Evolutionary conservation across 2,113 vertebrate species (phyloP), one percentile per base, ranked within the genome.

Genomic region (Melanerpes aurifrons): DNA sequence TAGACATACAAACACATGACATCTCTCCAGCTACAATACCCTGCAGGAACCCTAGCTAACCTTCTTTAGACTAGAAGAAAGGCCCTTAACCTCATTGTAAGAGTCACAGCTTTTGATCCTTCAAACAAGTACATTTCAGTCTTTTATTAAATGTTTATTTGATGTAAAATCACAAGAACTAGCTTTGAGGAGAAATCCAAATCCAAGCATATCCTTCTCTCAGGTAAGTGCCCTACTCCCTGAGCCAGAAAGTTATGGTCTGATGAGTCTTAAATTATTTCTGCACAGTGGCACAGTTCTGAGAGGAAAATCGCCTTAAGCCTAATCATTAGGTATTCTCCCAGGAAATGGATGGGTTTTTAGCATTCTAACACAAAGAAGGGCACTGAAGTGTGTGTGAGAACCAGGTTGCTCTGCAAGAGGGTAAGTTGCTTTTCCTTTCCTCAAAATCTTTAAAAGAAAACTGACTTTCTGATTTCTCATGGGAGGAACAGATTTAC

Each of bases 181-280:
- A 69, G 5, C 69, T 56, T 86, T 10, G 14, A 62, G 59, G 6
- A 90, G 31, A 88, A 94, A 86, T 83, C 29, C 8, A 80, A 92
- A 93, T 88, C 53, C 1, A 4, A 50, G 47, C 77, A 57, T 75
- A 16, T 75, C 67, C 70, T 80, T 83, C 61, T 68, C 62, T 74
- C 66, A 95, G 66, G 76, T 93, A 88, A 88, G 26, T 47, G 20
- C 10, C 82, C 68, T 80, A 56, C 40, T 74, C 5, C 2, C 35
- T 80, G 69, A 80, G 76, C 57, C 86, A 83, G 69, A 81, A 93
- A 83, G 69, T 56, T 86, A 64, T 29, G n/a, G 69, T 81, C 80
- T 90, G 62, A 86, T 88, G 66, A 93, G 43, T 57, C 57, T 83
- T 92, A 77, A 88, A 86, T 86, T 86, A 83, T 86, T 92, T 88